Percentiles rank a stretch among this genome's conserved stretches.
Evolutionary conservation across 2,797 vertebrate genomes (phyloP).

Genomic region (Sebastiscus albofasciatus): DNA sequence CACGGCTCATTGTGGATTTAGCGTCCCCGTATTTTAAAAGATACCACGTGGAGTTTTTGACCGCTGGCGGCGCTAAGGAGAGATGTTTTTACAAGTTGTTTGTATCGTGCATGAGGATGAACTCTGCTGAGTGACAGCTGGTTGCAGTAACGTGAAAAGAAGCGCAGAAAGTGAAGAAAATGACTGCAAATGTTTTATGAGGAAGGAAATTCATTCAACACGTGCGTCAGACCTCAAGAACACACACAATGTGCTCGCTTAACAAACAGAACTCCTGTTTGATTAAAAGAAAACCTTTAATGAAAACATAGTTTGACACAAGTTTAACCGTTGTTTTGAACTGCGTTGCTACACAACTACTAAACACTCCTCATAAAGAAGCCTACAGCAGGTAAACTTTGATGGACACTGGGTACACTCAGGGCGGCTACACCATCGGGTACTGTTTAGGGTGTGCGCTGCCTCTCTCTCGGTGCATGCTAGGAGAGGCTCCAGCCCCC

Average conservation of each 20-base stretch:
- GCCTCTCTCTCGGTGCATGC: conserved; percentile 12
- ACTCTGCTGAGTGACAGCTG: background rate
- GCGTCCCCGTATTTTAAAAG: too few species aligned
- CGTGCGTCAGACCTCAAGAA: background rate
- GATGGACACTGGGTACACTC: background rate
- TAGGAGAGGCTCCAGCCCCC: conserved; percentile 14
- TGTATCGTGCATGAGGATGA: background rate
- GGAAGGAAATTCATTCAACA: background rate
- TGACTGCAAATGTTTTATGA: background rate
- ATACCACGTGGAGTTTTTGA: too few species aligned
- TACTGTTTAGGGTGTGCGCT: background rate
- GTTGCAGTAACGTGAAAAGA: background rate
- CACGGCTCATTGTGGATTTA: too few species aligned
- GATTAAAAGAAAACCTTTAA: background rate
- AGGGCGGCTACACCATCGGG: background rate
- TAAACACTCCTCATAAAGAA: background rate
- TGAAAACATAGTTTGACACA: background rate
- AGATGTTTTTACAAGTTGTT: background rate
- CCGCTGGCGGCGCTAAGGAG: background rate
- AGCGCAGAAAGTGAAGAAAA: background rate
- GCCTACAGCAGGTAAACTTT: background rate
- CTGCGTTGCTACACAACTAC: background rate
- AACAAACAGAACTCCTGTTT: background rate
- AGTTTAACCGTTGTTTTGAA: background rate
- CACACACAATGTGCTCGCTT: background rate